Base-by-base conservation (phyloP, 1,140 invertebrate species). In the Meloidogyne exigua region DNA sequence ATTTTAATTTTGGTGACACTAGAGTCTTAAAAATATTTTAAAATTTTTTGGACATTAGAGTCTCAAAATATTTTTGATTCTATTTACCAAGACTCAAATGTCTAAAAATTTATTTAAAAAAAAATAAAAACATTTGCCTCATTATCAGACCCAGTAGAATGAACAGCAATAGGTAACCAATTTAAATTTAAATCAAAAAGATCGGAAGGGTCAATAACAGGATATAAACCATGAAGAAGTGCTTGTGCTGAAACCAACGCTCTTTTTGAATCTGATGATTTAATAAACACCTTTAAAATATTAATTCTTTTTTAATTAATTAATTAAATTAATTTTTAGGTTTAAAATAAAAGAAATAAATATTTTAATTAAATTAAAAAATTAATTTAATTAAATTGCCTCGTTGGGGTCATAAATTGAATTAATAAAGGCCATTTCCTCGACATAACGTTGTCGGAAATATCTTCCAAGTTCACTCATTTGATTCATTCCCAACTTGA, bases 111-210 rank as follows among this genome's bases (percentile, higher is more conserved):
- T 15, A 15, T 44, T n/a, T n/a, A n/a, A 0, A 57, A 57, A n/a
- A 57, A 57, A 57, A 1, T 62, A 21, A 39, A 39, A 39, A 7
- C 25, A 11, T 63, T 72, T 11, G 39, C 71, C 57, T 73, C 71
- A 32, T 73, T 62, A 28, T 73, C 64, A 21, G 49, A 11, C 12
- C 68, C 75, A 10, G 68, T 76, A 25, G 75, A 72, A 44, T 76
- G 75, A 10, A 76, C 68, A 25, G 75, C 49, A 39, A 76, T 76
- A 2, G 75, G 75, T 36, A 68, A 66, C 75, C 75, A 76, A 63
- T 57, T 73, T 15, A 76, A 12, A 42, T 39, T 64, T 12, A 25
- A 68, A 23, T 76, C 75, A 36, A 76, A 76, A 18, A 57, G 68
- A 1, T 76, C 75, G 2, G 18, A 15, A 1, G 23, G 32, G 18